phyloP scores from a whole-genome alignment of 2,888 invertebrate species.

The Cosmia pyralina region DNA sequence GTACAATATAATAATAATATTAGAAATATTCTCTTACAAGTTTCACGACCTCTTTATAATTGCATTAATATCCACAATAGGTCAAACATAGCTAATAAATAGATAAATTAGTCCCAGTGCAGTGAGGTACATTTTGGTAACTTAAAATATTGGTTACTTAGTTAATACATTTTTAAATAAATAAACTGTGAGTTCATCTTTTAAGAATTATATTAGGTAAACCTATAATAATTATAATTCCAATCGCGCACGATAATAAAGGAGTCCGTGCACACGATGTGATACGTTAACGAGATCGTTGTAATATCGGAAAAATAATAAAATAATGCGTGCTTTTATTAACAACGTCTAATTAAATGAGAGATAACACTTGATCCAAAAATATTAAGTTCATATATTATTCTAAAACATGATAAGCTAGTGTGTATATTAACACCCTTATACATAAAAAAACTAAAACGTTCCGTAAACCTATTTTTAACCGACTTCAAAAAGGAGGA shows the following conservation, averaged over 20 bases:
- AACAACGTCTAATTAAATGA: conserved; percentile 18
- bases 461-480: too few relatives aligned
- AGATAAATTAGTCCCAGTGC: conserved; percentile 33
- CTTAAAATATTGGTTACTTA: conserved; percentile 48
- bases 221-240: background rate
- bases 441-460: too few relatives aligned
- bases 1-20: conserved; percentile 21
- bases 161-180: conserved; percentile 29
- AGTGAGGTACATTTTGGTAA: conserved; percentile 64
- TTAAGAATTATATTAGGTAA: conserved; percentile 17
- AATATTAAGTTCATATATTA: conserved; percentile 28
- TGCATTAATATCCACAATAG: conserved; percentile 27
- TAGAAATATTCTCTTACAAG: conserved; percentile 23
- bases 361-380: conserved; percentile 49
- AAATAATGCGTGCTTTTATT: background rate
- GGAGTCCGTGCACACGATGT: conserved; percentile 9
- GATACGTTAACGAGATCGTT: conserved; percentile 48
- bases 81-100: conserved; percentile 25
- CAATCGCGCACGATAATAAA: background rate
- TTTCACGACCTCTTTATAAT: conserved; percentile 1
- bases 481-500: too few relatives aligned
- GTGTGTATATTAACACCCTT: too few relatives aligned
- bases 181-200: conserved; percentile 24
- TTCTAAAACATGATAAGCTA: conserved; percentile 28
- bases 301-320: conserved; percentile 18